Base-by-base conservation (phyloP, 2,888 invertebrate species). In the Tetranychus piercei region DNA sequence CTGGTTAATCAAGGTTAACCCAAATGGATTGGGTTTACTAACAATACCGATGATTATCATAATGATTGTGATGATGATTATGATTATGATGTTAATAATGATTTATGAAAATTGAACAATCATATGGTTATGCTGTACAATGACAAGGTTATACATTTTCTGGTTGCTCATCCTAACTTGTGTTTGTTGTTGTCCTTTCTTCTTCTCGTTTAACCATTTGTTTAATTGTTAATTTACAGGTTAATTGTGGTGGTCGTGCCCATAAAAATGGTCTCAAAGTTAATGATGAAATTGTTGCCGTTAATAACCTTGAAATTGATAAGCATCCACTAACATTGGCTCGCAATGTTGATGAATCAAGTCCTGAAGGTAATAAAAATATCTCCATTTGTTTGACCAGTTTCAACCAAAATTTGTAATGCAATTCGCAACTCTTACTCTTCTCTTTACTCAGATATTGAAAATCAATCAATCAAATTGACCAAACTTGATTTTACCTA, bases 401-500 rank as follows among this genome's bases (percentile, higher is more conserved):
- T 44, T 72, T 72, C 43, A 72, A 45, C 18, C 34, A 8, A 7
- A 66, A 9, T 66, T 67, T 74, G n/a, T n/a, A n/a, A n/a, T n/a
- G n/a, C n/a, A n/a, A n/a, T 23, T 66, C 15, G 18, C 15, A 43
- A 67, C 18, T 45, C 22, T 55, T 67, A 74, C 55, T 22, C 44
- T 73, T 20, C 15, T n/a, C 45, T 6, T 64, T 64, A 73, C 7
- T 5, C n/a, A 22, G 18, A 73, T 11, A 15, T 18, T 65, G 72
- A 43, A n/a, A 66, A 20, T 72, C 20, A 70, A 45, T 22, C 18
- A 65, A 44, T 43, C 23, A 44, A 74, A 66, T 55, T 77, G 23
- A 76, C 76, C n/a, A 77, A 77, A 45, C 71, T 77, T 18, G 77
- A 77, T 69, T 77, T 77, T 71, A 76, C 77, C 43, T 77, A 77